Percentiles rank a stretch among this genome's conserved stretches.
Evolutionary conservation across 1,140 invertebrate species (phyloP).

Genomic region (Platyscapa corneri): DNA sequence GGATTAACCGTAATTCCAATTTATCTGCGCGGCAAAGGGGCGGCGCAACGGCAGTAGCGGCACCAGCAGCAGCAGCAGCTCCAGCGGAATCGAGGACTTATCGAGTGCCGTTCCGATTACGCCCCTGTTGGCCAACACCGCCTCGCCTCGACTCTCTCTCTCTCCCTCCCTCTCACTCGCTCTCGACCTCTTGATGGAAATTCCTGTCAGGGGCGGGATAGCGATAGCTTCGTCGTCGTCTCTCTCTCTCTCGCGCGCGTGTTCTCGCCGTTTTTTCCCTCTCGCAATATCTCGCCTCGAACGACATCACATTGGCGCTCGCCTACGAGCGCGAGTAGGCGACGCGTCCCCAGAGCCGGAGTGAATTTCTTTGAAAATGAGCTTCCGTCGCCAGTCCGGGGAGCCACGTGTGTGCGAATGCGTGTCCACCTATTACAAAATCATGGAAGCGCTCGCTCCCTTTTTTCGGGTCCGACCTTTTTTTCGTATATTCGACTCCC

Average conservation of each 20-base stretch:
- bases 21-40: background rate
- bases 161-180: conserved; percentile 12
- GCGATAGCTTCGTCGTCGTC: no score
- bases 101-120: conserved; percentile 37
- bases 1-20: conserved; percentile 29
- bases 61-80: no score
- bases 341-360: no score
- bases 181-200: conserved; percentile 11
- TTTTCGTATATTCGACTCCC: no score
- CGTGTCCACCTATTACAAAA: no score
- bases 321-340: no score
- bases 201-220: conserved; percentile 47
- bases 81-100: conserved; percentile 33
- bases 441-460: no score
- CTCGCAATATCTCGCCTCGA: background rate
- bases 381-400: background rate
- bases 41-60: no score
- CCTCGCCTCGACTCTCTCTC: background rate
- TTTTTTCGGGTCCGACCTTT: no score
- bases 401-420: background rate
- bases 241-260: background rate
- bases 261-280: background rate
- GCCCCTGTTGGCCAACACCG: conserved; percentile 25
- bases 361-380: background rate
- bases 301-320: background rate